Conservation (phyloP, 2,888 invertebrate genomes). For the Carterocephalus palaemon region DNA sequence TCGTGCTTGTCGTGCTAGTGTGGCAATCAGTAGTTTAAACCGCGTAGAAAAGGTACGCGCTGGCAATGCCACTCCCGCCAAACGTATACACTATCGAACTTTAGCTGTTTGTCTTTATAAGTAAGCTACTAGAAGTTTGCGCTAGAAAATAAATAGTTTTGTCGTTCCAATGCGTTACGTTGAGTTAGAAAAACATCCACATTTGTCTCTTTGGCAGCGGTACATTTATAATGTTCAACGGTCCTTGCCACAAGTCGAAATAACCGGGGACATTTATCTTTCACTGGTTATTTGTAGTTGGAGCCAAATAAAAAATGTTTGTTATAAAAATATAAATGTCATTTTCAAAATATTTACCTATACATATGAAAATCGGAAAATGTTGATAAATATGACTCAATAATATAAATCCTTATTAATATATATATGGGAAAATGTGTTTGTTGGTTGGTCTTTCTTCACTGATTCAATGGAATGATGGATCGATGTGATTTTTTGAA, state of each 20-base stretch:
- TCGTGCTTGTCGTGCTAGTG: conserved; percentile 12
- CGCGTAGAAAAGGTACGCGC: conserved; percentile 18
- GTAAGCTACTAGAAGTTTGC: conserved; percentile 17
- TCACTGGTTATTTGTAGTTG: too few species aligned
- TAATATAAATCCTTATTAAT: too few species aligned
- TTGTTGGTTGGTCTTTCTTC: too few species aligned
- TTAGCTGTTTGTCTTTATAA: conserved; percentile 18
- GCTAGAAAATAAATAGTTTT: conserved; percentile 19
- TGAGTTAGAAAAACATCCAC: conserved; percentile 18
- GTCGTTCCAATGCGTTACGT: conserved; percentile 18
- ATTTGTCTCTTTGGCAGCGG: conserved; percentile 18
- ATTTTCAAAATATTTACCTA: too few species aligned
- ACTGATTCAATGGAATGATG: too few species aligned
- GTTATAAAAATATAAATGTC: too few species aligned
- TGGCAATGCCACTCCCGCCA: conserved; percentile 16
- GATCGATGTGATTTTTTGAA: too few species aligned
- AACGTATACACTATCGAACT: conserved; percentile 21
- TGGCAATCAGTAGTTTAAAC: conserved; percentile 22
- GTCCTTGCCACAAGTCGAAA: conserved; percentile 1
- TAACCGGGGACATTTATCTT: too few species aligned
- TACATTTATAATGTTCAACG: conserved; percentile 18
- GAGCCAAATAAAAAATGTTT: too few species aligned
- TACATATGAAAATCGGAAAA: too few species aligned
- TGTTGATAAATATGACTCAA: too few species aligned
- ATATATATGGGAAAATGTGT: too few species aligned